Conservation (phyloP, 2,888 invertebrate genomes). For the Apodemia duryi region DNA sequence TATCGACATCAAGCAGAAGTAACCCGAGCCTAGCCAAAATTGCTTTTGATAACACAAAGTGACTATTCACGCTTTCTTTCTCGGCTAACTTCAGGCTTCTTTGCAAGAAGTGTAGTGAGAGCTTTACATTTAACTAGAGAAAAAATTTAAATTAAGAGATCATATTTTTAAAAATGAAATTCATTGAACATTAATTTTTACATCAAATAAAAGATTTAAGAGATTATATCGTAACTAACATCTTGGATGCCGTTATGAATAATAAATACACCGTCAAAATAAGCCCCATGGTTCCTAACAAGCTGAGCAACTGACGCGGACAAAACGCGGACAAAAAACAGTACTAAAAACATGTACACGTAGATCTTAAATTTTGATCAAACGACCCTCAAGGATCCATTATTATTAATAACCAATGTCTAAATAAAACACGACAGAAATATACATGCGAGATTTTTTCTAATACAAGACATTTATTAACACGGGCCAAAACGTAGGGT, state of each 20-base stretch:
- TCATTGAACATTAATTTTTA: too few species aligned
- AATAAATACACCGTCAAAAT: slow-evolving; percentile 64
- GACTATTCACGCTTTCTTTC: too few species aligned
- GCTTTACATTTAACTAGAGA: too few species aligned
- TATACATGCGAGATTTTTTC: slow-evolving; percentile 63
- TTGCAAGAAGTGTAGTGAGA: too few species aligned
- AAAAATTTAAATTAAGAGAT: too few species aligned
- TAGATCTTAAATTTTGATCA: slow-evolving; percentile 72
- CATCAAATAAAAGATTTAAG: background rate
- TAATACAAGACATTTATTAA: slow-evolving; percentile 75
- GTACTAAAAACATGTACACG: slow-evolving; percentile 60
- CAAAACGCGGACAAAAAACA: slow-evolving; percentile 46
- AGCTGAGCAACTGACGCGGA: slow-evolving; percentile 48
- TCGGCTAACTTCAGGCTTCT: too few species aligned
- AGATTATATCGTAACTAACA: slow-evolving; percentile 5
- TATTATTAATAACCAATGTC: slow-evolving; percentile 77
- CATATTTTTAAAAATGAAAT: too few species aligned
- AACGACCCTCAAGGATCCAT: slow-evolving; percentile 67
- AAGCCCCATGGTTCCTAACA: slow-evolving; percentile 46
- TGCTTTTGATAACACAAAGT: too few species aligned
- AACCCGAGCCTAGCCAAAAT: too few species aligned
- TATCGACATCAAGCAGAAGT: too few species aligned
- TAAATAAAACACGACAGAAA: slow-evolving; percentile 67
- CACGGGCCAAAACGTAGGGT: slow-evolving; percentile 45
- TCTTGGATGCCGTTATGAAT: slow-evolving; percentile 62